phyloP scores from a whole-genome alignment of 2,888 invertebrate genomes.

The Trisateles emortualis region DNA sequence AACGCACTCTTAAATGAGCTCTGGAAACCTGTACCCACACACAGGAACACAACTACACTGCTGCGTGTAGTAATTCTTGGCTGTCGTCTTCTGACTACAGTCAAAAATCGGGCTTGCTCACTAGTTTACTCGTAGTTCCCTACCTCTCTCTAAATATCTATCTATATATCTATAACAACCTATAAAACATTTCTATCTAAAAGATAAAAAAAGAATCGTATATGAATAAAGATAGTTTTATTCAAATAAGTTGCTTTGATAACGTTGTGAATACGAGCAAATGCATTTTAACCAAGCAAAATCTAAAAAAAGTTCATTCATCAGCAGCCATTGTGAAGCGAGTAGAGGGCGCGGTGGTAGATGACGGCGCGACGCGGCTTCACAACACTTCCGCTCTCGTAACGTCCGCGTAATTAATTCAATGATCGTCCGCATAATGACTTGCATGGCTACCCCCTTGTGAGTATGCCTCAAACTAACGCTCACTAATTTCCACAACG shows the following conservation, averaged over 20 bases:
- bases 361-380: slow-evolving; percentile 39
- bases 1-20: too few relatives aligned
- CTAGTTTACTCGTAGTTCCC: too few relatives aligned
- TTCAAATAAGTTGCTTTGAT: slow-evolving; percentile 36
- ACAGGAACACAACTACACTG: too few relatives aligned
- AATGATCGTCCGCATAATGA: slow-evolving; percentile 85
- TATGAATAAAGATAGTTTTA: slow-evolving; percentile 44
- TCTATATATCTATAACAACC: slow-evolving; percentile 28
- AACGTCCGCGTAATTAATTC: slow-evolving; percentile 80
- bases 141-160: too few relatives aligned
- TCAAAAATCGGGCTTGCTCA: too few relatives aligned
- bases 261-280: slow-evolving; percentile 33
- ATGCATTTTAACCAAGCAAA: slow-evolving; percentile 37
- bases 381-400: slow-evolving; percentile 67
- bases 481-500: slow-evolving; percentile 75
- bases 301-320: slow-evolving; percentile 42
- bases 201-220: slow-evolving; percentile 29
- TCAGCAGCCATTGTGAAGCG: slow-evolving; percentile 43
- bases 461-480: slow-evolving; percentile 73
- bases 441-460: slow-evolving; percentile 77
- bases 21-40: too few relatives aligned
- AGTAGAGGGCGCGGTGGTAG: slow-evolving; percentile 28
- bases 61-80: too few relatives aligned
- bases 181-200: slow-evolving; percentile 48
- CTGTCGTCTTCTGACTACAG: too few relatives aligned